phyloP scores from a whole-genome alignment of 2,113 vertebrate genomes.

The Periophthalmus modestus region DNA sequence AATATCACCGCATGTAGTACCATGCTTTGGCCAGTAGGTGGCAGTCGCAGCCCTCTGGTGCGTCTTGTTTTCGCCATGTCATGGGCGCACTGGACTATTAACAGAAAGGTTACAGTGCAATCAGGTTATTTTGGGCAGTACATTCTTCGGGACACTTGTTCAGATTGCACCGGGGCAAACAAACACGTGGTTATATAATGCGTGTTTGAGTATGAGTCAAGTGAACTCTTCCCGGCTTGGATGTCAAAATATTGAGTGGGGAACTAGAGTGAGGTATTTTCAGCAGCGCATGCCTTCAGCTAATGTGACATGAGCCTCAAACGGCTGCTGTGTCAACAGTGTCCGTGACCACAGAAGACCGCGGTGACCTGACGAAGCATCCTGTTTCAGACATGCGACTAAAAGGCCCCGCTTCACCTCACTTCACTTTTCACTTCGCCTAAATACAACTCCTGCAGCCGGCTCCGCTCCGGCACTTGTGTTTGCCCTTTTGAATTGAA shows the following conservation, averaged over 20 bases:
- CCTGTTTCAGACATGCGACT: slow-evolving; percentile 19
- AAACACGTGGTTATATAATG: slow-evolving; percentile 51
- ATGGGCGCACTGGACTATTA: slow-evolving; percentile 54
- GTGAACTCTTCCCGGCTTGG: slow-evolving; percentile 38
- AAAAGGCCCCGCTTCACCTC: slow-evolving; percentile 13
- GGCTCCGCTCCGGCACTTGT: not conserved
- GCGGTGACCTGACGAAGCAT: slow-evolving; percentile 31
- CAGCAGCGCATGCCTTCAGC: slow-evolving; percentile 15
- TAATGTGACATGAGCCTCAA: slow-evolving; percentile 31
- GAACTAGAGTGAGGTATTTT: slow-evolving; percentile 46
- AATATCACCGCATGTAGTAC: slow-evolving; percentile 6
- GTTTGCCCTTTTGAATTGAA: slow-evolving; percentile 26
- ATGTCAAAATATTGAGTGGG: slow-evolving; percentile 38
- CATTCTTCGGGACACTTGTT: slow-evolving; percentile 27
- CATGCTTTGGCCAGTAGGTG: slow-evolving; percentile 34
- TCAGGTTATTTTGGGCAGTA: slow-evolving; percentile 43
- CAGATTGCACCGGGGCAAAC: slow-evolving; percentile 9
- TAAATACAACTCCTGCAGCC: slow-evolving; percentile 5
- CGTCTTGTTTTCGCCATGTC: slow-evolving; percentile 52
- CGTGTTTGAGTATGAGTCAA: slow-evolving; percentile 36
- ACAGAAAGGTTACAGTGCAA: slow-evolving; percentile 59
- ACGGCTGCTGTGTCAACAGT: slow-evolving; percentile 46
- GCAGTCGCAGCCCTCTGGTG: not conserved
- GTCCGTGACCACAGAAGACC: slow-evolving; percentile 41
- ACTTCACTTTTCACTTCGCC: slow-evolving; percentile 1